Base-by-base conservation (phyloP, 2,888 invertebrate species). In the Ophioninae sp. region DNA sequence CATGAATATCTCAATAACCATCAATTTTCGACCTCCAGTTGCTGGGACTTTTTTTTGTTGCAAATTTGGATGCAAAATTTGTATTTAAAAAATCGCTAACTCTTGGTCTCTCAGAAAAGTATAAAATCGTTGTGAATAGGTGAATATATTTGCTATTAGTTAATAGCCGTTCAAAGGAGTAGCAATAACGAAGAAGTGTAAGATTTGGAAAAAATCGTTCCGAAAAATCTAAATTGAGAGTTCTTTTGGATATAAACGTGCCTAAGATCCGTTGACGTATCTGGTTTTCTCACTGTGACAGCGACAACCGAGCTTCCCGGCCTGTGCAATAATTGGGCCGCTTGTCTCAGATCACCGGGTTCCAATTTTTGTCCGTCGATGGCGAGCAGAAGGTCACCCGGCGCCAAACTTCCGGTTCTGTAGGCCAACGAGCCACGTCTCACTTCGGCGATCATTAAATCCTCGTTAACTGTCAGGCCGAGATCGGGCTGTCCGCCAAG, bases 351-450 rank as follows among this genome's bases (percentile, higher is more conserved):
- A 81, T 93, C 93, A 2, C 93, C 93, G 8, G 93, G 88, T 79
- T 91, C 92, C 17, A 93, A 84, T 86, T 92, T 96, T 88, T 97
- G 96, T 86, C 96, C 96, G 91, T 98, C 98, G 79, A 99, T 97
- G 0, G 98, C 97, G 17, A 98, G 93, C 0, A 99, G 94, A 82
- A 96, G 95, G 91, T 99, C 98, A 0, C 98, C 98, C 0, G 97
- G 95, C 23, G 97, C 95, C 59, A 99, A 93, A 0, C 97, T 97
- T 1, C 98, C 98, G 37, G 97, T 97, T 65, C 98, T 94, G 93
- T 99, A 97, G 0, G 99, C 98, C 0, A 97, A 96, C 57, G 98
- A 98, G 10, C 98, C 99, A 65, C 96, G 95, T 79, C 97, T 96
- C 17, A 99, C 97, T 89, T 98, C 97, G 0, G 97, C 96, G 89